Evolutionary conservation across 2,888 invertebrate genomes (phyloP).

Genomic region (Thalpophila matura): DNA sequence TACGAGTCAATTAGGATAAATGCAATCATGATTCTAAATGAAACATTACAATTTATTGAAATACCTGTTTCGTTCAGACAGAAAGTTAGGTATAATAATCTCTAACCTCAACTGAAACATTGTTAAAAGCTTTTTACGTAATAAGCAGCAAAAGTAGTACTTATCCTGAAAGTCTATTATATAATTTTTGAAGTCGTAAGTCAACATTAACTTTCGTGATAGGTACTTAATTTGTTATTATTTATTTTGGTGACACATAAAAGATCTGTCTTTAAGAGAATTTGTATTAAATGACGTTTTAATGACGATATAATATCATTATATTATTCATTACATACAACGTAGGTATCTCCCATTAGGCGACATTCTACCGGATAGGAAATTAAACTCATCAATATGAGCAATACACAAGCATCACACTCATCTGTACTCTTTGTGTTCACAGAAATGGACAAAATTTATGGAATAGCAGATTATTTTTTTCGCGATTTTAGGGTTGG

Average conservation of each 20-base stretch:
- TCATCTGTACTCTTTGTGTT: no score
- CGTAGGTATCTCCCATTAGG: no score
- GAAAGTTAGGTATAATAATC: conserved; percentile 18
- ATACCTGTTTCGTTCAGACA: conserved; percentile 7
- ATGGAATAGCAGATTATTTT: no score
- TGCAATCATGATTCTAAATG: neutral
- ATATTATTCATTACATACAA: no score
- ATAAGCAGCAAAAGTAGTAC: neutral
- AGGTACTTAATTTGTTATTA: neutral
- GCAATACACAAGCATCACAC: no score
- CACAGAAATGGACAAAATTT: no score
- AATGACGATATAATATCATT: no score
- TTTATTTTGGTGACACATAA: neutral
- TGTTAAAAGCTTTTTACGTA: conserved; percentile 15
- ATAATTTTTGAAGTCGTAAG: conserved; percentile 12
- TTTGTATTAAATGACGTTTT: no score
- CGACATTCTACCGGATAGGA: no score
- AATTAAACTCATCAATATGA: no score
- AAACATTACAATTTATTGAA: conserved; percentile 1
- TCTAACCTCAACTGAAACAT: neutral
- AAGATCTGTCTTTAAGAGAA: no score
- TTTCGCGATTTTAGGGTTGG: no score
- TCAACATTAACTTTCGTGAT: conserved; percentile 1
- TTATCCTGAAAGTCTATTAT: conserved; percentile 1
- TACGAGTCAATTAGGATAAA: neutral